phyloP scores from a whole-genome alignment of 2,888 invertebrate genomes.

The Tenthredo amoena region DNA sequence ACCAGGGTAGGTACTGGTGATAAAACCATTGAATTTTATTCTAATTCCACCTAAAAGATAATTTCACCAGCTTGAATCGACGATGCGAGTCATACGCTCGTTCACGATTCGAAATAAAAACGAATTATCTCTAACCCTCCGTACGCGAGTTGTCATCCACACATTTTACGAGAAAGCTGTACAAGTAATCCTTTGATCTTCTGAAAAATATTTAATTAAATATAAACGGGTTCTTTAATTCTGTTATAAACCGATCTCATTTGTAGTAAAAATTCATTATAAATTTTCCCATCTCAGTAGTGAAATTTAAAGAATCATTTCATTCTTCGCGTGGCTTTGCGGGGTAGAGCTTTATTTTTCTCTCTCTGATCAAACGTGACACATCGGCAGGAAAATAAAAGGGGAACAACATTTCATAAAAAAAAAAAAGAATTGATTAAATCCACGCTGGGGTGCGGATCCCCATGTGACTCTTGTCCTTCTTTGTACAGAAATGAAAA shows the following conservation, averaged over 20 bases:
- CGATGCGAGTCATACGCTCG: neutral
- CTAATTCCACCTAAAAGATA: neutral
- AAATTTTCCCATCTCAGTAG: neutral
- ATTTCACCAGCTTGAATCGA: neutral
- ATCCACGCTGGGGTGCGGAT: neutral
- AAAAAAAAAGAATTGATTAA: constrained; percentile 6
- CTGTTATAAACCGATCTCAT: neutral
- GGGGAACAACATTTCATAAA: neutral
- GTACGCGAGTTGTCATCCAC: neutral
- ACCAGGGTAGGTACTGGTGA: neutral
- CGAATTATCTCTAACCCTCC: neutral
- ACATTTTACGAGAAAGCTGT: neutral
- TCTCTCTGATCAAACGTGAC: neutral
- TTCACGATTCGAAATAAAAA: neutral
- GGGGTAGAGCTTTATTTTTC: neutral
- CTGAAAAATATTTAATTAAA: neutral
- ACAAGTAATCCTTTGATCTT: neutral
- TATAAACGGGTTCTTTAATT: neutral
- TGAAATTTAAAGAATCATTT: neutral
- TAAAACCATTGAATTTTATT: neutral
- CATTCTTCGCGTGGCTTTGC: neutral
- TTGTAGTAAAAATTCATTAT: neutral
- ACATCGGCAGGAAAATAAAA: neutral
- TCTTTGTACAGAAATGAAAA: constrained; percentile 11
- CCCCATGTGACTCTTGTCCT: constrained; percentile 18